These are phyloP conservation scores for Okapia johnstoni DNA, from an alignment of 2,113 vertebrate genomes.

Conservation along the genomic window DNA sequence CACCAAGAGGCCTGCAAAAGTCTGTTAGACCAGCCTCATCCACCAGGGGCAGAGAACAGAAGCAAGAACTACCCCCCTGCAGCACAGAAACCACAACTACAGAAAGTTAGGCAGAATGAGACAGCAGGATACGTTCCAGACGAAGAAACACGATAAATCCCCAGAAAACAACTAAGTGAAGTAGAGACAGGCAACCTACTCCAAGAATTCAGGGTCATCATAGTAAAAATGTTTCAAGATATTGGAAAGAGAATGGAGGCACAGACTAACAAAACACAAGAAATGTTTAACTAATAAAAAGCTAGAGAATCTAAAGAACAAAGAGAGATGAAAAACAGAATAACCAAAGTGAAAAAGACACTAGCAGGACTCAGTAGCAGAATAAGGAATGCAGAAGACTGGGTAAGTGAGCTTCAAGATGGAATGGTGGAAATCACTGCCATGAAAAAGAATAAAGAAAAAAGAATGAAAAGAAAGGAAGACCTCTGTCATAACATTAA, in stretches of 20 bases:
- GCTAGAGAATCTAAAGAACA: neutral
- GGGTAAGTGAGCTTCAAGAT: neutral
- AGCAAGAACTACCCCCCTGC: neutral
- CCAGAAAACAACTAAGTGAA: neutral
- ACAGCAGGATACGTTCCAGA: neutral
- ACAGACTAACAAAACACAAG: neutral
- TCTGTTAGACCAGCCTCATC: neutral
- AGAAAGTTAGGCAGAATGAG: neutral
- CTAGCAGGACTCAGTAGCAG: neutral
- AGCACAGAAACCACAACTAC: neutral
- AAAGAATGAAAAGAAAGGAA: neutral
- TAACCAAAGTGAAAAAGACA: neutral
- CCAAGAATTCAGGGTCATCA: neutral
- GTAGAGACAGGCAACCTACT: neutral
- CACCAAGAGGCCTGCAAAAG: neutral
- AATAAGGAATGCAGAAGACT: neutral
- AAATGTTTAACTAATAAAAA: neutral
- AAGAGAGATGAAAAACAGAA: neutral
- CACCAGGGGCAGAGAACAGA: neutral
- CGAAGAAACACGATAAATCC: accelerated
- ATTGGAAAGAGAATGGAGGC: neutral
- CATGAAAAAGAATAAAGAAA: neutral
- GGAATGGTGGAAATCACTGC: neutral
- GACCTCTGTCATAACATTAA: neutral
- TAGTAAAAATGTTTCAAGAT: neutral